A percentile compares a stretch with the other conserved stretches of the same genome.
Conservation (phyloP, 2,797 vertebrate genomes). For the Aldrovandia affinis region DNA sequence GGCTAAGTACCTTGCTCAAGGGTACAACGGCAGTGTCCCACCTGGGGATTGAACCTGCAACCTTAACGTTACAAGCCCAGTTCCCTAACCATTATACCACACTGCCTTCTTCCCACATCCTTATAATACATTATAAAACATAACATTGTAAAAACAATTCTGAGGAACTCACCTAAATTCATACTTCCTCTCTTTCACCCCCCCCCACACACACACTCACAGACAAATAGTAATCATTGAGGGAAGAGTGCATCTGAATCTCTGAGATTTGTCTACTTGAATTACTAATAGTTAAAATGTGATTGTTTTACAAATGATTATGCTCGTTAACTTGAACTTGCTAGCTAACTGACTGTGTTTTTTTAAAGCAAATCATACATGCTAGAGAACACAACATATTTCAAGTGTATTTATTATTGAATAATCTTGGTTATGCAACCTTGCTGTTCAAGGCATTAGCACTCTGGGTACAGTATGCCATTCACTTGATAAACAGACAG, state of each 20-base stretch:
- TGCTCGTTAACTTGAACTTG: neutral
- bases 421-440: neutral
- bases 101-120: too few species aligned
- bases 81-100: too few species aligned
- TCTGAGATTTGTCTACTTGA: neutral
- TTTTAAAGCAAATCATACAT: neutral
- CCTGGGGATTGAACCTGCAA: too few species aligned
- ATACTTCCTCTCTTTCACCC: neutral
- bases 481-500: neutral
- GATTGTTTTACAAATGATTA: neutral
- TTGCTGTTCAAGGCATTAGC: neutral
- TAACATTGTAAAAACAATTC: neutral
- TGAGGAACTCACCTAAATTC: neutral
- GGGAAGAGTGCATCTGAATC: neutral
- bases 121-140: neutral
- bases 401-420: neutral
- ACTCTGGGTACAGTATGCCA: neutral
- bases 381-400: neutral
- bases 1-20: too few species aligned
- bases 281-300: neutral
- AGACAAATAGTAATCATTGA: neutral
- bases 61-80: too few species aligned
- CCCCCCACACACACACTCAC: neutral
- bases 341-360: neutral
- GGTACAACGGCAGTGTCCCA: too few species aligned